Conservation (phyloP, 2,797 vertebrate species). For the Acropternis orthonyx region DNA sequence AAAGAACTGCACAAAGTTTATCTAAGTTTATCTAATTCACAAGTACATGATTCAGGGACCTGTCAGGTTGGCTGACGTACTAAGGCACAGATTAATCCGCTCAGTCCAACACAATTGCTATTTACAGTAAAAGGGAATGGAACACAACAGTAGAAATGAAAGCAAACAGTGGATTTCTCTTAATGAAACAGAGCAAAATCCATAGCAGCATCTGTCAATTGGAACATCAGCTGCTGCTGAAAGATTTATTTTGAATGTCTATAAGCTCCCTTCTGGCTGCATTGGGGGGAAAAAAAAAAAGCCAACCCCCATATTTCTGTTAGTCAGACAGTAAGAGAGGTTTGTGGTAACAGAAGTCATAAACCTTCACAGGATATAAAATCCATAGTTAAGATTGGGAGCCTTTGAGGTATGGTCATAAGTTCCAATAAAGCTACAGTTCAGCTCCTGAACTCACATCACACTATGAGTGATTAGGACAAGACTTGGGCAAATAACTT, state of each 20-base stretch:
- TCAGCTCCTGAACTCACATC: not conserved
- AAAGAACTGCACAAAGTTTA: slow-evolving; percentile 9
- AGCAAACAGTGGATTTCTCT: slow-evolving; percentile 33
- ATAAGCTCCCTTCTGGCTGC: slow-evolving; percentile 1
- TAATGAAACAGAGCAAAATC: slow-evolving; percentile 53
- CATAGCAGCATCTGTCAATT: slow-evolving; percentile 49
- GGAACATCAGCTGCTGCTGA: slow-evolving; percentile 55
- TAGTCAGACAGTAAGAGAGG: not conserved
- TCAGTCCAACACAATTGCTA: not conserved
- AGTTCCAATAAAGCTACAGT: not conserved
- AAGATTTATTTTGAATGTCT: slow-evolving; percentile 46
- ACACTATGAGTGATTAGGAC: not conserved
- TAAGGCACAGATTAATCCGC: not conserved
- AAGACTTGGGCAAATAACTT: not conserved
- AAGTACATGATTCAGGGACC: not conserved
- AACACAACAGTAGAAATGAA: slow-evolving; percentile 15
- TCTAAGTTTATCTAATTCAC: not conserved
- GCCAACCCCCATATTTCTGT: not conserved
- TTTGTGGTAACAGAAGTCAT: not conserved
- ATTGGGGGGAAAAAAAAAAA: not conserved
- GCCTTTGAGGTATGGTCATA: not conserved
- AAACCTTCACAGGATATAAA: not conserved
- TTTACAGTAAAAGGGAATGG: not conserved
- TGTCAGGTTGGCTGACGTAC: not conserved
- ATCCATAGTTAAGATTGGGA: not conserved